Evolutionary conservation across 2,888 invertebrate genomes (phyloP).

Genomic region (Cinara cedri): DNA sequence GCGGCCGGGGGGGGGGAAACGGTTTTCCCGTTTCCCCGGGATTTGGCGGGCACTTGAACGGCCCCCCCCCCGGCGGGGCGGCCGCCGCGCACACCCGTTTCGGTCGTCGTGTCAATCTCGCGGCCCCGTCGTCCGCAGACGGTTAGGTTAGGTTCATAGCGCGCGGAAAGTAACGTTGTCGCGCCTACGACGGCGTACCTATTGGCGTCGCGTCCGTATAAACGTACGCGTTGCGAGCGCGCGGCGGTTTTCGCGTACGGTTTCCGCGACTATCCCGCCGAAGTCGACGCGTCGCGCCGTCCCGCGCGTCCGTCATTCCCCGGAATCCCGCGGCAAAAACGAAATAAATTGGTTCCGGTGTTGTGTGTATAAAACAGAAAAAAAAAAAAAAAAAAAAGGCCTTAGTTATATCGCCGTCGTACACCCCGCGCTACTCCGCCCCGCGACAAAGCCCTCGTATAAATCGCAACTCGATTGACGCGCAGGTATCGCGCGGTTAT

Average conservation of each 20-base stretch:
- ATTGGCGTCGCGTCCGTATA: too few relatives aligned
- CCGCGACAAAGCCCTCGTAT: conserved; percentile 33
- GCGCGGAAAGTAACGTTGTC: too few relatives aligned
- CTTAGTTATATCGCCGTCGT: conserved; percentile 7
- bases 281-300: conserved; percentile 27
- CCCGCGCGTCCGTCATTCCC: conserved; percentile 12
- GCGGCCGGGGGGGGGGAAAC: not conserved
- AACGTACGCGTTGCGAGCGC: conserved; percentile 21
- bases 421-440: too few relatives aligned
- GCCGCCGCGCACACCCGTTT: conserved; percentile 24
- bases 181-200: too few relatives aligned
- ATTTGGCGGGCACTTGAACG: conserved; percentile 21
- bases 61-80: conserved; percentile 24
- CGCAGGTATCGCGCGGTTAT: too few relatives aligned
- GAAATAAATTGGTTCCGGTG: conserved; percentile 41
- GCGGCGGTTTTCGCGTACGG: conserved; percentile 40
- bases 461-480: conserved; percentile 29
- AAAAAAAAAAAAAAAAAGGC: not conserved
- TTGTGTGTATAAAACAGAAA: not conserved
- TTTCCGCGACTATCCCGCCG: conserved; percentile 31
- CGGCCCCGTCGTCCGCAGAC: too few relatives aligned
- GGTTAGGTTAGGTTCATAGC: too few relatives aligned
- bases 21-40: not conserved
- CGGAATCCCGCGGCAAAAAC: conserved; percentile 31
- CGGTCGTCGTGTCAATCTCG: too few relatives aligned